These are phyloP conservation scores for Cichladusa arquata DNA, from an alignment of 2,113 vertebrate genomes.

Conservation along the genomic window DNA sequence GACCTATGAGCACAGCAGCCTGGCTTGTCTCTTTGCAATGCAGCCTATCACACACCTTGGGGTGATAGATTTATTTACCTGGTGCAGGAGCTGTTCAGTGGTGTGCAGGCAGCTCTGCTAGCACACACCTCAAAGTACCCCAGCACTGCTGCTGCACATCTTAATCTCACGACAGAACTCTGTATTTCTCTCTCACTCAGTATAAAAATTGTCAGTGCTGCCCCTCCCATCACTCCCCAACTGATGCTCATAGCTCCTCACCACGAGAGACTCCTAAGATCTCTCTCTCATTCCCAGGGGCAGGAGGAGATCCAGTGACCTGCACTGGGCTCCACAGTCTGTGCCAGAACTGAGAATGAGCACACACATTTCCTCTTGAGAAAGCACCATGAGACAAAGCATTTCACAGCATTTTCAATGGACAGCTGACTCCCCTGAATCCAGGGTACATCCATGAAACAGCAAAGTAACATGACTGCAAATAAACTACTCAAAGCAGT, in stretches of 20 bases:
- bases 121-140: fast-evolving
- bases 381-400: neutral
- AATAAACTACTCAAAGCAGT: neutral
- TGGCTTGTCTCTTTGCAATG: neutral
- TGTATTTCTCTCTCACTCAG: neutral
- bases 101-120: neutral
- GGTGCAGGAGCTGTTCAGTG: neutral
- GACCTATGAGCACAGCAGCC: neutral
- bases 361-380: neutral
- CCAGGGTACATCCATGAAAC: neutral
- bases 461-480: neutral
- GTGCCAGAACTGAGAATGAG: neutral
- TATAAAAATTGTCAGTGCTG: neutral
- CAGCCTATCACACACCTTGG: neutral
- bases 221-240: neutral
- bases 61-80: fast-evolving
- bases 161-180: neutral
- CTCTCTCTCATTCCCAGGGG: neutral
- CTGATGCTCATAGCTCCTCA: neutral
- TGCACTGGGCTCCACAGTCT: neutral
- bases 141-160: fast-evolving
- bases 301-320: neutral
- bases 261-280: neutral
- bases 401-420: neutral
- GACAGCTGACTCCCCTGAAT: neutral